Conservation (phyloP, 2,888 invertebrate genomes). For the Orchesellides sinensis region DNA sequence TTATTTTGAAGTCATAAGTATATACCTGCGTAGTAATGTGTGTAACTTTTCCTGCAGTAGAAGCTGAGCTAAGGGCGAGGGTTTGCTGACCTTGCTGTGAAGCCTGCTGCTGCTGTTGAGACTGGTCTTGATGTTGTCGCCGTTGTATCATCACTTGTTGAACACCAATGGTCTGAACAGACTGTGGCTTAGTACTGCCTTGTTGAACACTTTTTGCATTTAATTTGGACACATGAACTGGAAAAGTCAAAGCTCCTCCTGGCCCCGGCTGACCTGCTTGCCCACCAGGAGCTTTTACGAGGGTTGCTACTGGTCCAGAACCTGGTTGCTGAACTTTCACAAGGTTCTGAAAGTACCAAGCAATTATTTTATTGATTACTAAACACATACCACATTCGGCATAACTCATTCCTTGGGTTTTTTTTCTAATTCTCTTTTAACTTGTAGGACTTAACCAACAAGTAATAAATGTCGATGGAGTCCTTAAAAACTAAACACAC, state of each 20-base stretch:
- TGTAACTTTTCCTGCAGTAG: conserved; percentile 45
- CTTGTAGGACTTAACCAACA: too few species aligned
- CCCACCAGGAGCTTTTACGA: conserved; percentile 63
- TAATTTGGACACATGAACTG: conserved; percentile 66
- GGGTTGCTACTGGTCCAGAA: conserved; percentile 54
- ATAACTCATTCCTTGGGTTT: too few species aligned
- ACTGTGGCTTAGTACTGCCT: conserved; percentile 56
- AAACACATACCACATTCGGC: too few species aligned
- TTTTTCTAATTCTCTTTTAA: too few species aligned
- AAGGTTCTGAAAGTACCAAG: conserved; percentile 37
- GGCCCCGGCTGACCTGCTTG: conserved; percentile 46
- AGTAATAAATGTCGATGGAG: too few species aligned
- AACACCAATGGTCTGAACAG: conserved; percentile 18
- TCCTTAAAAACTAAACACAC: too few species aligned
- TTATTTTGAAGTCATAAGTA: background rate
- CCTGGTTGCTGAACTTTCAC: conserved; percentile 59
- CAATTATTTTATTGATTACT: too few species aligned
- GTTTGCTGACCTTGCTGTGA: conserved; percentile 10
- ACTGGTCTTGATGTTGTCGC: conserved; percentile 28
- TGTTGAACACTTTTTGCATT: conserved; percentile 18
- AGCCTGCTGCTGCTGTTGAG: conserved; percentile 41
- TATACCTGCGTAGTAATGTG: conserved; percentile 37
- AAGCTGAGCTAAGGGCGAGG: too few species aligned
- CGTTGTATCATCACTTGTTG: conserved; percentile 58
- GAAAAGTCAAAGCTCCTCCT: conserved; percentile 59